Percentiles rank a stretch among this genome's conserved stretches.
phyloP scores from a whole-genome alignment of 2,797 vertebrate species.

The Cottoperca gobio region DNA sequence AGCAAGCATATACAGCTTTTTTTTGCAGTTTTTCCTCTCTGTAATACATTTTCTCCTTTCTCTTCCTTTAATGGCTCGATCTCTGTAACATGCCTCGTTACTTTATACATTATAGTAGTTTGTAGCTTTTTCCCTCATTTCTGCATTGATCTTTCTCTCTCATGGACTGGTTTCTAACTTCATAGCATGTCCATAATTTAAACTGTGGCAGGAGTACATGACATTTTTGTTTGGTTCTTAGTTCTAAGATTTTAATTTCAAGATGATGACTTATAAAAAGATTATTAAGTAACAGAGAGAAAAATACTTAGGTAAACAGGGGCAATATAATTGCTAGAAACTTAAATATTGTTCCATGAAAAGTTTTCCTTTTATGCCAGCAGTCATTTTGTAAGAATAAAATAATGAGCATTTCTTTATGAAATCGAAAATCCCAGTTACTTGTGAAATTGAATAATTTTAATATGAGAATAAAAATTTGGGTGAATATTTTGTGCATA shows the following conservation, averaged over 20 bases:
- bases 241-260: neutral
- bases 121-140: neutral
- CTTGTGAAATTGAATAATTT: conserved; percentile 49
- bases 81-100: neutral
- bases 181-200: neutral
- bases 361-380: conserved; percentile 5
- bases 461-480: conserved; percentile 53
- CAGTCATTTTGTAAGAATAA: conserved; percentile 15
- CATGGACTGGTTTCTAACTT: conserved; percentile 12
- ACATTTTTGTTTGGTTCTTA: conserved; percentile 25
- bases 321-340: conserved; percentile 1
- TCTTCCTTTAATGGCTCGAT: conserved; percentile 19
- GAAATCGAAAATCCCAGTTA: conserved; percentile 18
- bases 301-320: neutral
- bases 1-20: conserved; percentile 72
- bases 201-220: conserved; percentile 32
- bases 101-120: conserved; percentile 6
- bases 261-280: neutral
- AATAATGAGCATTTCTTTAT: conserved; percentile 40
- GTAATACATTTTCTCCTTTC: conserved; percentile 45
- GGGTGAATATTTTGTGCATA: conserved; percentile 47
- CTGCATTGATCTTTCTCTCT: conserved; percentile 16
- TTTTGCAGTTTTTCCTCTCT: conserved; percentile 60
- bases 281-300: neutral
- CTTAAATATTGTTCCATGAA: neutral